phyloP scores from a whole-genome alignment of 2,888 invertebrate species.

The Tillus elongatus region DNA sequence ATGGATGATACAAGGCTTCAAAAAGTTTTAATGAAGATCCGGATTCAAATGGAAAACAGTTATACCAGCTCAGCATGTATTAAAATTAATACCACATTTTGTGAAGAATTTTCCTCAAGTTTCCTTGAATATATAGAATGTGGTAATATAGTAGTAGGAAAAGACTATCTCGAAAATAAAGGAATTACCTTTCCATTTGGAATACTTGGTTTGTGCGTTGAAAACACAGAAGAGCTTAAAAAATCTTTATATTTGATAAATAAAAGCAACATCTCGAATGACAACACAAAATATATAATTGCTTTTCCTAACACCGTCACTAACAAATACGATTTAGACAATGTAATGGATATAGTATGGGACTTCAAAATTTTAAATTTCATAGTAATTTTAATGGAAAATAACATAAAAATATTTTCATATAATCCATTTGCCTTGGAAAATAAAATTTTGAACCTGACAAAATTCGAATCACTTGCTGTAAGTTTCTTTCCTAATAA shows the following conservation, averaged over 20 bases:
- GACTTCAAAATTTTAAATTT: not conserved
- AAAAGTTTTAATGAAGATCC: no score
- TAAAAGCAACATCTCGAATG: not conserved
- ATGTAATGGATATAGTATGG: not conserved
- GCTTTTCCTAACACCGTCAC: not conserved
- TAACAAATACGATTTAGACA: not conserved
- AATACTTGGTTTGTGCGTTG: no score
- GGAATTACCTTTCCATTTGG: no score
- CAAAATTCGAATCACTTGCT: not conserved
- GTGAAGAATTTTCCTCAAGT: no score
- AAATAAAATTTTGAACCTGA: conserved; percentile 3
- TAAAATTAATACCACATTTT: no score
- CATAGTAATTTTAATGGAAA: not conserved
- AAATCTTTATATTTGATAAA: not conserved
- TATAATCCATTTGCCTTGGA: not conserved
- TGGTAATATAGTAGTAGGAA: no score
- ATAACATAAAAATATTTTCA: not conserved
- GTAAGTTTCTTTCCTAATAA: conserved; percentile 1
- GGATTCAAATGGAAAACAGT: no score
- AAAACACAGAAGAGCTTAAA: no score
- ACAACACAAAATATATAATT: not conserved
- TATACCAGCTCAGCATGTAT: no score
- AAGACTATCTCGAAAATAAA: no score
- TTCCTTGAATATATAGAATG: no score
- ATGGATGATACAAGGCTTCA: no score